Percentiles rank a stretch among this genome's conserved stretches.
Evolutionary conservation across 2,888 invertebrate species (phyloP).

Genomic region (Peribatodes rhomboidaria): DNA sequence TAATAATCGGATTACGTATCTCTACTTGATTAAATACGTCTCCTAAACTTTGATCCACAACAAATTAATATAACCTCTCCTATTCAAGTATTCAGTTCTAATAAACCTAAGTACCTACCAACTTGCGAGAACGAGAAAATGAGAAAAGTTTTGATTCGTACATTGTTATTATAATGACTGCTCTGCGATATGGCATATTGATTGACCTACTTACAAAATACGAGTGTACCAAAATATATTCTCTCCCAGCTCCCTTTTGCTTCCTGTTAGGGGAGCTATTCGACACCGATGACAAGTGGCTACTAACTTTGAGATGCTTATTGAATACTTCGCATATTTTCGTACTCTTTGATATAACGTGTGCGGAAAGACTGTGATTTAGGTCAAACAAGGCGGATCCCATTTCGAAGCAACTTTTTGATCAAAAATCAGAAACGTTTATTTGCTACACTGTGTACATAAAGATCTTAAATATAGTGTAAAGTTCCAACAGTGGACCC

Average conservation of each 20-base stretch:
- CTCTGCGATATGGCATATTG: conserved; percentile 63
- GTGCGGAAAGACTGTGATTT: neutral
- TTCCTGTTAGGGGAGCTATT: conserved; percentile 22
- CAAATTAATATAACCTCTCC: neutral
- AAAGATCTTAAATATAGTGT: no score
- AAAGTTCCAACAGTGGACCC: no score
- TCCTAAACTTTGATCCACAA: neutral
- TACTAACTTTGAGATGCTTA: conserved; percentile 25
- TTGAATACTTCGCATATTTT: conserved; percentile 26
- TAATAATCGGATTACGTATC: neutral
- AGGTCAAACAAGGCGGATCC: conserved; percentile 1
- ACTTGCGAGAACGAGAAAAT: conserved; percentile 37
- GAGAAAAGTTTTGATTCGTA: conserved; percentile 54
- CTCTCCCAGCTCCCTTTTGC: conserved; percentile 40
- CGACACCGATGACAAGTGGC: conserved; percentile 33
- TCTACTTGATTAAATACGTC: neutral
- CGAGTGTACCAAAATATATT: conserved; percentile 31
- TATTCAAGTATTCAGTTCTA: neutral
- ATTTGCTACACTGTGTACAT: no score
- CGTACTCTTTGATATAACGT: conserved; percentile 9
- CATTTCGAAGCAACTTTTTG: neutral
- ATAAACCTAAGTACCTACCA: neutral
- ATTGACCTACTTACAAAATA: conserved; percentile 69
- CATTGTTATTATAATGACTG: conserved; percentile 65
- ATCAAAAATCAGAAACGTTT: neutral